These are phyloP conservation scores for Burhinus bistriatus DNA, from an alignment of 2,113 vertebrate genomes.

Conservation along the genomic window DNA sequence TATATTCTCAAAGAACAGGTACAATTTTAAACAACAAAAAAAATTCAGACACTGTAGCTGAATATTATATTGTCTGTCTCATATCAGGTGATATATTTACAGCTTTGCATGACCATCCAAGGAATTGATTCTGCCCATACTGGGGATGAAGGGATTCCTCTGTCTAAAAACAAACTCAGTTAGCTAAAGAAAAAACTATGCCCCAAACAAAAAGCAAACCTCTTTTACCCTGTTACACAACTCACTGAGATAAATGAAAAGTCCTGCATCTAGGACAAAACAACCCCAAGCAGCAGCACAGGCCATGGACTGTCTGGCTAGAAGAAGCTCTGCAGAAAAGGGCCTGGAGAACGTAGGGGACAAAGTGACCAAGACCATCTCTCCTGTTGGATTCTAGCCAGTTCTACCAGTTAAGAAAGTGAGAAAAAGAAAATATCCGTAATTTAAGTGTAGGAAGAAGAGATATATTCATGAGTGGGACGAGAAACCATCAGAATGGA, in stretches of 20 bases:
- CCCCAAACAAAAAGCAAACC: not conserved
- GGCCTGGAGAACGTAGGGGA: not conserved
- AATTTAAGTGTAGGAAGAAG: not conserved
- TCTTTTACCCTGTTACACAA: not conserved
- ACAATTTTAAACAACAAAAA: not conserved
- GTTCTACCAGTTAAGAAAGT: not conserved
- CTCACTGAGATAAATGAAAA: not conserved
- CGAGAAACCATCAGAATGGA: not conserved
- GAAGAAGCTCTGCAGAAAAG: not conserved
- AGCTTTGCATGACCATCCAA: not conserved
- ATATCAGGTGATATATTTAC: not conserved
- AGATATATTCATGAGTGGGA: not conserved
- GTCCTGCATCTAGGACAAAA: not conserved
- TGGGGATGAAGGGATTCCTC: not conserved
- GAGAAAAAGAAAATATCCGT: not conserved
- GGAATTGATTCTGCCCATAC: not conserved
- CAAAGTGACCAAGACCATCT: not conserved
- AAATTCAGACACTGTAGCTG: not conserved
- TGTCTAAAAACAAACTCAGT: not conserved
- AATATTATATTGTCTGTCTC: not conserved
- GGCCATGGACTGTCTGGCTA: not conserved
- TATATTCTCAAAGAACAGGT: not conserved
- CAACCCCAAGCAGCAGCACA: not conserved
- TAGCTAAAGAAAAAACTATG: not conserved
- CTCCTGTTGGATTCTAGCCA: rapidly evolving